Evolutionary conservation across 2,113 vertebrate genomes (phyloP).

Genomic region (Antechinus flavipes): DNA sequence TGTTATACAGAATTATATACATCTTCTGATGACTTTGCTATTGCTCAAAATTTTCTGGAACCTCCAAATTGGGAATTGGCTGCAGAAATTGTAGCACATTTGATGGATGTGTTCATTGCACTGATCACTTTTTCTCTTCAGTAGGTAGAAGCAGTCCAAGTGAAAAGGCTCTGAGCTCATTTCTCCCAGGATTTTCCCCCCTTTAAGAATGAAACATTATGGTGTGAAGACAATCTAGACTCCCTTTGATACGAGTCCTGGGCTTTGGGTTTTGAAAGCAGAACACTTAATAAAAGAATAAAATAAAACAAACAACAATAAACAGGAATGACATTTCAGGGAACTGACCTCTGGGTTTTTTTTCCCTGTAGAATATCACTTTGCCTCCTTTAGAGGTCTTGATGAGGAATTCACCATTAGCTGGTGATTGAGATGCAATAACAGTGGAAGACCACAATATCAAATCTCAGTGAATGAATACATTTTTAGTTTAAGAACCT

Average conservation of each 20-base stretch:
- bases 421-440: background rate
- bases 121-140: background rate
- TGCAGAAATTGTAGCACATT: background rate
- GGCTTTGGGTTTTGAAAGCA: background rate
- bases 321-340: background rate
- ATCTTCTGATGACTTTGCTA: background rate
- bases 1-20: background rate
- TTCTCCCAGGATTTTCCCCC: background rate
- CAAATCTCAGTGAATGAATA: background rate
- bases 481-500: background rate
- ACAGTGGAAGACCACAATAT: background rate
- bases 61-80: background rate
- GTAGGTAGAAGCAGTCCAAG: background rate
- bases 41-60: background rate
- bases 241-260: background rate
- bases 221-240: too few relatives aligned
- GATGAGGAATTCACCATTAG: background rate
- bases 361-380: background rate
- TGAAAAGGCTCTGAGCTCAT: background rate
- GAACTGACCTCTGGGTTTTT: background rate
- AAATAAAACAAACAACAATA: background rate
- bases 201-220: background rate
- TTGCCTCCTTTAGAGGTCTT: background rate
- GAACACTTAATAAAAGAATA: background rate
- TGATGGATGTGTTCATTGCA: background rate